These are phyloP conservation scores for Eulemur rufifrons DNA, from an alignment of 2,113 vertebrate species.

Conservation along the genomic window DNA sequence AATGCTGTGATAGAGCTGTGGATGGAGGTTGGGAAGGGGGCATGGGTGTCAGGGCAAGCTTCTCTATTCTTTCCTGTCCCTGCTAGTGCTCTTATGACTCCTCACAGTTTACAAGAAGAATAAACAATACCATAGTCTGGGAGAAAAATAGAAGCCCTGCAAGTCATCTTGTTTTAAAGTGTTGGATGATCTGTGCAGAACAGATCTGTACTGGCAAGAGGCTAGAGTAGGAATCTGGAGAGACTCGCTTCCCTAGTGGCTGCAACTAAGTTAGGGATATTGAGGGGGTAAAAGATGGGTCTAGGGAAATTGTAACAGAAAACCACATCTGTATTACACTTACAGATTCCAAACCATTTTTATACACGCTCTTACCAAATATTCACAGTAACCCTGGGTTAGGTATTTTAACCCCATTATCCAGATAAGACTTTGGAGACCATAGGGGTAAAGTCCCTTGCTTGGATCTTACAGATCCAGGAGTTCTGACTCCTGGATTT, in stretches of 20 bases:
- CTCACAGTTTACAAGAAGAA: background rate
- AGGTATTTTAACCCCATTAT: background rate
- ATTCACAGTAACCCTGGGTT: background rate
- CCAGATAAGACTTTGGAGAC: background rate
- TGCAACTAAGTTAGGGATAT: background rate
- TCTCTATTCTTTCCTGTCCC: background rate
- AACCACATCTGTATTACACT: background rate
- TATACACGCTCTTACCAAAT: background rate
- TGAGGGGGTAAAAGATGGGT: background rate
- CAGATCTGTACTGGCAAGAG: background rate
- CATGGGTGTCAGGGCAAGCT: background rate
- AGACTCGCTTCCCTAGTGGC: background rate
- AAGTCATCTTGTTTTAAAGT: background rate
- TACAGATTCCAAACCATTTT: background rate
- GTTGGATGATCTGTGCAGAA: background rate
- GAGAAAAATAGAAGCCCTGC: background rate
- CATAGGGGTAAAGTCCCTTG: background rate
- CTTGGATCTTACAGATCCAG: background rate
- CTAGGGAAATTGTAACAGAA: background rate
- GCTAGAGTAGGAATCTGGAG: background rate
- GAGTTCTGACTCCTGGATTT: background rate
- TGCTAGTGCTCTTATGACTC: background rate
- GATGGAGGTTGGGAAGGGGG: background rate
- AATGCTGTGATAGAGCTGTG: background rate
- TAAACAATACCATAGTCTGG: background rate